These are phyloP conservation scores for Temnothorax ravouxi DNA, from an alignment of 2,888 invertebrate species.

Conservation along the genomic window DNA sequence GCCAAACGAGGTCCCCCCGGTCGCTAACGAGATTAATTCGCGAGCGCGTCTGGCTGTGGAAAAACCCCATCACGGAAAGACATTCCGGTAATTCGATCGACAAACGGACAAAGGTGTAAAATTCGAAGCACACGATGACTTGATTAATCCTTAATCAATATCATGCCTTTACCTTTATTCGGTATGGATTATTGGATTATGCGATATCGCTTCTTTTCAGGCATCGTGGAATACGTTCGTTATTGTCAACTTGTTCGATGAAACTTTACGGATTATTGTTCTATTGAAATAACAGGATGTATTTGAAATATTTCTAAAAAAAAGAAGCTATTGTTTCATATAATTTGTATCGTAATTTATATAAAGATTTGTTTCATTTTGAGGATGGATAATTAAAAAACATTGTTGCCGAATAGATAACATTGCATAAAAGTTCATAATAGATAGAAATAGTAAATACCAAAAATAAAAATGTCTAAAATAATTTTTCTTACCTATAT, in stretches of 20 bases:
- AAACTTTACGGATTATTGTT: background rate
- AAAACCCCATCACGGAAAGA: slow-evolving; percentile 3
- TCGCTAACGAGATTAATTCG: slow-evolving; percentile 36
- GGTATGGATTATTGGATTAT: slow-evolving; percentile 29
- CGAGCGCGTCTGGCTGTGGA: slow-evolving; percentile 13
- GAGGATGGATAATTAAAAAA: background rate
- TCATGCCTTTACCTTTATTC: slow-evolving; percentile 2
- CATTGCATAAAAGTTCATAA: background rate
- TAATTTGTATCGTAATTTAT: background rate
- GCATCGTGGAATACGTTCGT: background rate
- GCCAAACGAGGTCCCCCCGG: background rate
- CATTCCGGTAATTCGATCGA: slow-evolving; percentile 10
- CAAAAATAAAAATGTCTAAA: background rate
- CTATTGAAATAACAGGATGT: background rate
- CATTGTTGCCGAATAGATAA: background rate
- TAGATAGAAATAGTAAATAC: background rate
- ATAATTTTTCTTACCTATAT: slow-evolving; percentile 4
- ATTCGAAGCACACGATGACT: slow-evolving; percentile 9
- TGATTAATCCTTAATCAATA: slow-evolving; percentile 36
- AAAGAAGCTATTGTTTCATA: background rate
- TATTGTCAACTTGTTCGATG: background rate
- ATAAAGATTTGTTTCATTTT: background rate
- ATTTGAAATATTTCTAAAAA: background rate
- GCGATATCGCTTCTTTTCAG: slow-evolving; percentile 12
- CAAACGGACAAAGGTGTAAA: slow-evolving; percentile 19